phyloP scores from a whole-genome alignment of 2,797 vertebrate genomes.

The Caiman crocodilus region DNA sequence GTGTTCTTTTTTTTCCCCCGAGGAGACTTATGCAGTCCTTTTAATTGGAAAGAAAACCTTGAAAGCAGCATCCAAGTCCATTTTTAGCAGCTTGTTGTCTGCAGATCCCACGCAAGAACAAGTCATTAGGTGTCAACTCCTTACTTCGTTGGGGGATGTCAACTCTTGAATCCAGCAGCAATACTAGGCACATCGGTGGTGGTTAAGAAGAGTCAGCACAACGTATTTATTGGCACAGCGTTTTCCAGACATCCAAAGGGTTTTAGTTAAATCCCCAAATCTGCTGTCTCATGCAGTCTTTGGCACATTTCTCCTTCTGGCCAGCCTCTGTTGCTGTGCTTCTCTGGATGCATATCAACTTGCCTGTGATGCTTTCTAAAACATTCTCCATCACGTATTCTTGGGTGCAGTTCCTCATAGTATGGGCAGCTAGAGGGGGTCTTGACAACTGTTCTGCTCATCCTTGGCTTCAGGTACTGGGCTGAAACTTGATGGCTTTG shows the following conservation, averaged over 20 bases:
- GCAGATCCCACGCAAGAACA: not conserved
- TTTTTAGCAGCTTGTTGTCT: not conserved
- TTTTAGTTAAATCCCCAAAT: not conserved
- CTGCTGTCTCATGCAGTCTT: not conserved
- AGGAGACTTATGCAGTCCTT: not conserved
- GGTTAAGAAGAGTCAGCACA: not conserved
- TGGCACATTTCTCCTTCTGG: not conserved
- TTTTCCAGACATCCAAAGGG: not conserved
- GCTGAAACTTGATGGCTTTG: not conserved
- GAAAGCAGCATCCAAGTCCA: not conserved
- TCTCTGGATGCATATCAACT: not conserved
- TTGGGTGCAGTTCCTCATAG: not conserved
- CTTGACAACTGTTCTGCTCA: not conserved
- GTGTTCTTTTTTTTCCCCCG: not conserved
- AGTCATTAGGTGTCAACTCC: not conserved
- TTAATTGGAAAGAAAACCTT: not conserved
- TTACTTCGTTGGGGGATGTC: too few relatives aligned
- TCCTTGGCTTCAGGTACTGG: not conserved
- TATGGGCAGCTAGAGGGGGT: not conserved
- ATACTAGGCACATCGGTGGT: too few relatives aligned
- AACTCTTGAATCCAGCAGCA: not conserved
- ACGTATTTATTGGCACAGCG: not conserved
- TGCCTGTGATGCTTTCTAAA: not conserved
- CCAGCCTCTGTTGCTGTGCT: not conserved
- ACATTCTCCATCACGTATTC: not conserved